phyloP scores from a whole-genome alignment of 2,888 invertebrate species.

The Orchestes rusci region DNA sequence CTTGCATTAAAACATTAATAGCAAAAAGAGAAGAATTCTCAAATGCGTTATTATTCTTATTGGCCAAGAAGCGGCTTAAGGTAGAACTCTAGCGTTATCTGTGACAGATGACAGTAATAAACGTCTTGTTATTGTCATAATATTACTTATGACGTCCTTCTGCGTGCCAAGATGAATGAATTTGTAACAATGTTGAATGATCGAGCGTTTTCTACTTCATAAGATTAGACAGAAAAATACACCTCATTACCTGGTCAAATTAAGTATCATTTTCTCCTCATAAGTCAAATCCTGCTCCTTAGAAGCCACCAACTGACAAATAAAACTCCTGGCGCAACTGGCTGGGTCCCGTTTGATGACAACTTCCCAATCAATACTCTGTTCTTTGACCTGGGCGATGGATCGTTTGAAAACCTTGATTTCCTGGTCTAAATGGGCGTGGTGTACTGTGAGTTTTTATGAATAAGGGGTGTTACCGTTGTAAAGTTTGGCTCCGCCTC shows the following conservation, averaged over 20 bases:
- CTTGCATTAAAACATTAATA: no score
- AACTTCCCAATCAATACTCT: constrained; percentile 36
- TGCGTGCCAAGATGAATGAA: no score
- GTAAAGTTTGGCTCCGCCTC: constrained; percentile 12
- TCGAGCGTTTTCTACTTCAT: no score
- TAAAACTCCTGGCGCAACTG: constrained; percentile 45
- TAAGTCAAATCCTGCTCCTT: constrained; percentile 31
- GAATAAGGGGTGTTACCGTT: constrained; percentile 1
- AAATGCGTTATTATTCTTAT: no score
- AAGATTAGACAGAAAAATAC: no score
- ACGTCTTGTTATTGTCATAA: no score
- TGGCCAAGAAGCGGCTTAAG: no score
- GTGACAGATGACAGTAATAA: no score
- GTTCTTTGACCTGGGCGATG: constrained; percentile 9
- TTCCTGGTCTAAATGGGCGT: constrained; percentile 13
- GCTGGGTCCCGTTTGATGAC: constrained; percentile 42
- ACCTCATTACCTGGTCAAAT: constrained; percentile 38
- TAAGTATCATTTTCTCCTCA: constrained; percentile 36
- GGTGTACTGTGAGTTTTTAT: constrained; percentile 12
- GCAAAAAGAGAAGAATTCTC: no score
- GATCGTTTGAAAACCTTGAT: constrained; percentile 24
- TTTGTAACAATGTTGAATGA: no score
- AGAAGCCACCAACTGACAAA: constrained; percentile 43
- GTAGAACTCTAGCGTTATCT: no score
- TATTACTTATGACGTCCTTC: no score